Conservation (phyloP, 2,888 invertebrate genomes). For the Leptopilina myrica region DNA sequence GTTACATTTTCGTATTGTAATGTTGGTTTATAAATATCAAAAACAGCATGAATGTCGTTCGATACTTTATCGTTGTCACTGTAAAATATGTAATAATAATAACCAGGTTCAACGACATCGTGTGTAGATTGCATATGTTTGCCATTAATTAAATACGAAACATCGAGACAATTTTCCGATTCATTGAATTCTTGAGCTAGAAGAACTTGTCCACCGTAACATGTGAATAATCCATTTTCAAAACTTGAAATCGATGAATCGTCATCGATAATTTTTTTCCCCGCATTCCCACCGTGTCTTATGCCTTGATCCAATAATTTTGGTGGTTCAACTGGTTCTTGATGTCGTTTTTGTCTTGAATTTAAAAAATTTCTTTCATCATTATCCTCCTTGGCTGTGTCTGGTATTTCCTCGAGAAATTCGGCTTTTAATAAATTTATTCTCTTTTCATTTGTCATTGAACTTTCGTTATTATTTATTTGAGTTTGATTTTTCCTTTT, state of each 20-base stretch:
- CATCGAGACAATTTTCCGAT: slow-evolving; percentile 83
- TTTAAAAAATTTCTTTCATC: slow-evolving; percentile 46
- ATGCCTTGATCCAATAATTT: slow-evolving; percentile 84
- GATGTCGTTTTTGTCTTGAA: slow-evolving; percentile 48
- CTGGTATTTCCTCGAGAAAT: slow-evolving; percentile 51
- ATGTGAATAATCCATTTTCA: slow-evolving; percentile 86
- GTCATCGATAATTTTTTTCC: slow-evolving; percentile 78
- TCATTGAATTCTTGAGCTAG: slow-evolving; percentile 85
- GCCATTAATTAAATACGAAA: slow-evolving; percentile 84
- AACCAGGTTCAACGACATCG: slow-evolving; percentile 86
- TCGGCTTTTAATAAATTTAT: slow-evolving; percentile 54
- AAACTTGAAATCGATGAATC: slow-evolving; percentile 89
- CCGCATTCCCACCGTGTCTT: slow-evolving; percentile 86
- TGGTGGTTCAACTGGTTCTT: slow-evolving; percentile 63
- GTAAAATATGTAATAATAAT: slow-evolving; percentile 93
- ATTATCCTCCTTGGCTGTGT: slow-evolving; percentile 54
- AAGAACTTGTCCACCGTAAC: slow-evolving; percentile 87
- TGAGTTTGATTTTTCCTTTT: slow-evolving; percentile 20
- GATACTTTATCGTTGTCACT: slow-evolving; percentile 89
- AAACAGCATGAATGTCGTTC: slow-evolving; percentile 89
- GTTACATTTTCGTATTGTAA: slow-evolving; percentile 86
- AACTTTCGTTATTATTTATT: not conserved
- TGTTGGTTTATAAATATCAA: slow-evolving; percentile 91
- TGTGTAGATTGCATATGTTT: slow-evolving; percentile 85
- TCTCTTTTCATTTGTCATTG: slow-evolving; percentile 48